Percentiles rank a stretch among this genome's conserved stretches.
Conservation (phyloP, 2,113 vertebrate species). For the Nettapus auritus region DNA sequence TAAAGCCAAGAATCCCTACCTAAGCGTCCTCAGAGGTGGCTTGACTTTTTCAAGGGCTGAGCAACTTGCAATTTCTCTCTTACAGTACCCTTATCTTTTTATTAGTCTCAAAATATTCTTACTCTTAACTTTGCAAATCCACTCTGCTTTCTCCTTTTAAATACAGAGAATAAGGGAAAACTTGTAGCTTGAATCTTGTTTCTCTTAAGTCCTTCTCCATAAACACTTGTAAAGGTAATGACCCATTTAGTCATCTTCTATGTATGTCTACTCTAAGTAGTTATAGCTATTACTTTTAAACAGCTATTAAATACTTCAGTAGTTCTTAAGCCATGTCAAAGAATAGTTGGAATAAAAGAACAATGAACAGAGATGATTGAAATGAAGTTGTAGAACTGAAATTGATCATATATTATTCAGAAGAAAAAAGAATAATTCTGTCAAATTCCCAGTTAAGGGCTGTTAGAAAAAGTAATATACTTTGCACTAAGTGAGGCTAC, state of each 20-base stretch:
- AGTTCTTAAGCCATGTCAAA: constrained; percentile 68
- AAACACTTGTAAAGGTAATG: background rate
- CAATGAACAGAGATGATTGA: constrained; percentile 68
- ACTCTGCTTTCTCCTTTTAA: constrained; percentile 1
- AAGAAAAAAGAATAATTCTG: constrained; percentile 63
- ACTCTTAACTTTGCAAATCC: background rate
- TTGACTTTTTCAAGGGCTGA: background rate
- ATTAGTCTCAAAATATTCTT: background rate
- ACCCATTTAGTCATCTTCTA: background rate
- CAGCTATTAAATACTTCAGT: constrained; percentile 61
- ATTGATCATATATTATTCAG: constrained; percentile 62
- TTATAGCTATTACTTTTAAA: constrained; percentile 42
- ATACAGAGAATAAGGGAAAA: background rate
- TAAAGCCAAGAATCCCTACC: background rate
- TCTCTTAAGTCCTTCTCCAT: constrained; percentile 21
- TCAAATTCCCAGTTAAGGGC: background rate
- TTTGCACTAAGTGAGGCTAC: background rate
- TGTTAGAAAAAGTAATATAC: constrained; percentile 19
- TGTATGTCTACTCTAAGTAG: constrained; percentile 32
- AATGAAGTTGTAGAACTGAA: constrained; percentile 66
- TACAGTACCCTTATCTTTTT: background rate
- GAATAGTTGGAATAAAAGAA: constrained; percentile 76
- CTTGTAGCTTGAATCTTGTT: background rate
- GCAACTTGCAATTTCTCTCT: background rate
- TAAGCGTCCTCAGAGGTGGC: background rate